Percentiles rank a stretch among this genome's conserved stretches.
Evolutionary conservation across 2,888 invertebrate species (phyloP).

Genomic region (Tyria jacobaeae): DNA sequence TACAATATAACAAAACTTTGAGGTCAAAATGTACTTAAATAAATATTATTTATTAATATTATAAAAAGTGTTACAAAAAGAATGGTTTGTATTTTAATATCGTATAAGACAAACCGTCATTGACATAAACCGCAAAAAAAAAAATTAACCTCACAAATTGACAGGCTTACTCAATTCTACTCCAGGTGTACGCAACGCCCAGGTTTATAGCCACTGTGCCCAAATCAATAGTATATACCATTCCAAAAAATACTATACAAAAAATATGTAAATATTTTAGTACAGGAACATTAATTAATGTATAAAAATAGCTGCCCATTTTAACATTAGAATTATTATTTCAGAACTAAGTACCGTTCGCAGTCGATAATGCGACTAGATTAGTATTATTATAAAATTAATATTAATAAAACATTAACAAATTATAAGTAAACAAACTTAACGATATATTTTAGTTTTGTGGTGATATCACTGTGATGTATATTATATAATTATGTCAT

Average conservation of each 20-base stretch:
- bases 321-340: conserved; percentile 5
- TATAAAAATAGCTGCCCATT: conserved; percentile 25
- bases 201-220: no score
- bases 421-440: conserved; percentile 24
- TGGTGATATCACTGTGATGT: conserved; percentile 5
- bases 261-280: conserved; percentile 32
- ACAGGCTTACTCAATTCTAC: no score
- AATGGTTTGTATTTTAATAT: no score
- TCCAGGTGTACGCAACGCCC: no score
- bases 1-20: not conserved
- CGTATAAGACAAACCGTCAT: no score
- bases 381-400: conserved; percentile 61
- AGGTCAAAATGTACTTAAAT: not conserved
- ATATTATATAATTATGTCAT: no score
- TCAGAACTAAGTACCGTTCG: not conserved
- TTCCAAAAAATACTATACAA: conserved; percentile 15
- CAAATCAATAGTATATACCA: conserved; percentile 2
- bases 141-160: no score
- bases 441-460: conserved; percentile 15
- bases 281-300: conserved; percentile 3
- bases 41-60: no score
- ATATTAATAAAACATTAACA: conserved; percentile 45
- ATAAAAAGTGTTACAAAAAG: no score
- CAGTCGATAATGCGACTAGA: conserved; percentile 54
- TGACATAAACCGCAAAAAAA: no score